A percentile compares a stretch with the other conserved stretches of the same genome.
These are phyloP conservation scores for Cataglyphis livida DNA, from an alignment of 2,888 invertebrate genomes.

Conservation along the genomic window DNA sequence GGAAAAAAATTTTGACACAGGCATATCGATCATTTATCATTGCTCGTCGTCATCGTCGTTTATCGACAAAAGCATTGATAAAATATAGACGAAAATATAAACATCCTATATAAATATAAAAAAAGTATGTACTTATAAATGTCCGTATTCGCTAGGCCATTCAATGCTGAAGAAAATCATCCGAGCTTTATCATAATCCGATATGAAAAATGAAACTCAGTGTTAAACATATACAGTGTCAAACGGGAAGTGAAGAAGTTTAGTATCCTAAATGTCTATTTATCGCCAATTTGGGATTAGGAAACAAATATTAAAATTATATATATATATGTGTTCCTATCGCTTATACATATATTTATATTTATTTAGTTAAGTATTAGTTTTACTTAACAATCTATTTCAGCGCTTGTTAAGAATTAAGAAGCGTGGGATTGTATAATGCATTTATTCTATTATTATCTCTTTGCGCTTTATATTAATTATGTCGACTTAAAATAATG, in stretches of 20 bases:
- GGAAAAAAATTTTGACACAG: background rate
- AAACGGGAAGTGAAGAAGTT: background rate
- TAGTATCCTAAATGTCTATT: background rate
- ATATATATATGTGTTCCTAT: slow-evolving; percentile 28
- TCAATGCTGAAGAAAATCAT: background rate
- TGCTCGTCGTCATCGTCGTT: background rate
- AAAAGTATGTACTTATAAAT: slow-evolving; percentile 3
- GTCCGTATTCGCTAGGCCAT: background rate
- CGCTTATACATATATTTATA: slow-evolving; percentile 39
- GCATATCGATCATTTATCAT: background rate
- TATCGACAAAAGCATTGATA: background rate
- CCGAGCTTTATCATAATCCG: background rate
- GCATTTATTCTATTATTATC: slow-evolving; percentile 1
- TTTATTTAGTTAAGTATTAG: slow-evolving; percentile 42
- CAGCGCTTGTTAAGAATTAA: background rate
- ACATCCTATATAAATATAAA: background rate
- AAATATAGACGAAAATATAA: background rate
- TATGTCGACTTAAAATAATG: background rate
- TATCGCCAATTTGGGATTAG: slow-evolving; percentile 4
- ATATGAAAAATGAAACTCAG: background rate
- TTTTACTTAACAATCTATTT: slow-evolving; percentile 9
- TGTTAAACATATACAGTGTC: background rate
- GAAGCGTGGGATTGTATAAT: background rate
- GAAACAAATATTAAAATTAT: slow-evolving; percentile 11
- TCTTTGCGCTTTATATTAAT: background rate